Conservation (phyloP, 2,888 invertebrate species). For the Drosophila phalerata region DNA sequence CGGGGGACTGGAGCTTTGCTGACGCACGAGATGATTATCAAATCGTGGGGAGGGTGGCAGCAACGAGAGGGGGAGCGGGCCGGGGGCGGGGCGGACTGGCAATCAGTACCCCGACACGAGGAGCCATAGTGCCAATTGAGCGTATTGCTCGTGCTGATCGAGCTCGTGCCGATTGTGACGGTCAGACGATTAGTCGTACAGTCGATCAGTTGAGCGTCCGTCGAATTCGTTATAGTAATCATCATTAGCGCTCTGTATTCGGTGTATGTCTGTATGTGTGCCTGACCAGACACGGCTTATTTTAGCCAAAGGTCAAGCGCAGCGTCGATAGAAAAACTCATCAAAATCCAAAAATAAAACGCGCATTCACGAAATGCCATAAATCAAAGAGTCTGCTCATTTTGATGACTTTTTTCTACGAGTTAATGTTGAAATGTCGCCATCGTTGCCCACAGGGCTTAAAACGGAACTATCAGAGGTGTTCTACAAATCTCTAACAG, state of each 20-base stretch:
- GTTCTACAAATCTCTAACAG: no score
- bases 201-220: constrained; percentile 40
- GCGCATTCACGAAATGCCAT: constrained; percentile 46
- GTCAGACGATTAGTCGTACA: constrained; percentile 34
- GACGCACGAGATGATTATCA: constrained; percentile 81
- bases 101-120: constrained; percentile 66
- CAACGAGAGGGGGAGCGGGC: constrained; percentile 1
- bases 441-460: constrained; percentile 6
- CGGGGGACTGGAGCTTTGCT: constrained; percentile 60
- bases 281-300: constrained; percentile 65
- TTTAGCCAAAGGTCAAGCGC: constrained; percentile 74
- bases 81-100: constrained; percentile 33
- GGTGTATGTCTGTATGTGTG: constrained; percentile 26
- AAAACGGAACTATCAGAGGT: constrained; percentile 51
- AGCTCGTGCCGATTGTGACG: constrained; percentile 71
- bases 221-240: constrained; percentile 72
- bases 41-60: constrained; percentile 8
- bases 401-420: constrained; percentile 22
- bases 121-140: constrained; percentile 73
- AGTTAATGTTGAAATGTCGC: constrained; percentile 17
- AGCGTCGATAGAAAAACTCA: constrained; percentile 53
- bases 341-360: constrained; percentile 60
- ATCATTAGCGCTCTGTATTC: constrained; percentile 65
- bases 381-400: constrained; percentile 56
- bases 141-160: constrained; percentile 71